Evolutionary conservation across 1,140 invertebrate species (phyloP).

Genomic region (Anagrus nilaparvatae): DNA sequence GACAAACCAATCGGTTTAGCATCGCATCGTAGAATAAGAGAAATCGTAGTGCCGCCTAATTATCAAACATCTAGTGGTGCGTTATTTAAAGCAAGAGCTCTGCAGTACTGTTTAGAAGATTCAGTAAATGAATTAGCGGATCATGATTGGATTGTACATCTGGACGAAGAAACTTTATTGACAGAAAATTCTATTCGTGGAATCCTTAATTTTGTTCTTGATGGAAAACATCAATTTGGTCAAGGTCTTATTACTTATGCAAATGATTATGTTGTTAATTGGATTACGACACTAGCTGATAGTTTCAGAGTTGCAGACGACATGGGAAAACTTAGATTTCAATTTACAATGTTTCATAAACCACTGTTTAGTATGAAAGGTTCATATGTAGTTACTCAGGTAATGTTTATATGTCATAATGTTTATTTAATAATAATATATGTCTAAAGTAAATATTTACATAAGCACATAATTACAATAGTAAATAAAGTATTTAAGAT

Average conservation of each 20-base stretch:
- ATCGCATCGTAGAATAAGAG: conserved; percentile 61
- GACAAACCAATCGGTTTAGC: conserved; percentile 76
- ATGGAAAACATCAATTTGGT: conserved; percentile 92
- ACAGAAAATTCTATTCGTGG: conserved; percentile 86
- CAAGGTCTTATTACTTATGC: conserved; percentile 98
- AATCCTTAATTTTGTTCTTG: conserved; percentile 90
- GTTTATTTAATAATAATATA: not conserved
- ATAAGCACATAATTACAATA: not conserved
- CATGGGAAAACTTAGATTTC: conserved; percentile 90
- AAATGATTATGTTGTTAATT: conserved; percentile 92
- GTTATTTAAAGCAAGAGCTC: conserved; percentile 87
- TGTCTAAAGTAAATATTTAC: not conserved
- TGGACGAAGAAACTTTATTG: conserved; percentile 94
- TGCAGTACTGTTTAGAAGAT: conserved; percentile 93
- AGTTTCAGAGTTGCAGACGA: conserved; percentile 94
- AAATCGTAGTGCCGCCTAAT: conserved; percentile 76
- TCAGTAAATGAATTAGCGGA: conserved; percentile 79
- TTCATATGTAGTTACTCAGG: conserved; percentile 87
- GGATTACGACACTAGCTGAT: conserved; percentile 93
- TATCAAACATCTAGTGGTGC: conserved; percentile 86
- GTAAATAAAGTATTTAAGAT: not conserved
- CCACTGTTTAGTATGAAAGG: conserved; percentile 98
- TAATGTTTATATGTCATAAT: conserved; percentile 33
- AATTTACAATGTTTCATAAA: conserved; percentile 88
- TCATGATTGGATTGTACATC: conserved; percentile 93